phyloP scores from a whole-genome alignment of 2,797 vertebrate genomes.

The Ispidina lecontei region DNA sequence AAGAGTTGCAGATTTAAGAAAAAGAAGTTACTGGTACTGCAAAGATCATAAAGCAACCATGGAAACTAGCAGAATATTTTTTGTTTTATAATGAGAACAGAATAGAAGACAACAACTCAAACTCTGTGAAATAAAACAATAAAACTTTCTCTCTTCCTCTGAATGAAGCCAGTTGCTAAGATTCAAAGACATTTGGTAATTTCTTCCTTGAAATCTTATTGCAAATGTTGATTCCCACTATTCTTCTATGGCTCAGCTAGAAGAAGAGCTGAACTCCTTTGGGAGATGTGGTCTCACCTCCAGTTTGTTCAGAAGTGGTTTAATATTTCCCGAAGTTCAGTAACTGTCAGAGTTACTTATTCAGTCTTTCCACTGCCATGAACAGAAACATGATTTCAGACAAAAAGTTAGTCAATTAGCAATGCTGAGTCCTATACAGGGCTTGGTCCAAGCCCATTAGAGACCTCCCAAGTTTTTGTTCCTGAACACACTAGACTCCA shows the following conservation, averaged over 20 bases:
- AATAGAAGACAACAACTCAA: not conserved
- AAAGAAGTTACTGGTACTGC: not conserved
- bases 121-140: not conserved
- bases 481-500: not conserved
- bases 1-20: not conserved
- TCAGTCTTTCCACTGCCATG: not conserved
- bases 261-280: not conserved
- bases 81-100: not conserved
- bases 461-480: slow-evolving; percentile 65
- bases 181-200: not conserved
- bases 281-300: not conserved
- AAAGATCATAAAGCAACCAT: not conserved
- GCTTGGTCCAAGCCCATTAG: slow-evolving; percentile 23
- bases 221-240: not conserved
- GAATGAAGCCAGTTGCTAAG: not conserved
- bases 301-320: not conserved
- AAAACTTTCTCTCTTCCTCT: not conserved
- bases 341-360: not conserved
- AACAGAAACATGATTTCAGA: not conserved
- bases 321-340: not conserved
- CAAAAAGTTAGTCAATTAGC: not conserved
- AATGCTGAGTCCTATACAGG: not conserved
- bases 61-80: not conserved
- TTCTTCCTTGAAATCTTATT: not conserved
- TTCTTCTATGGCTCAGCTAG: not conserved